Base-by-base conservation (phyloP, 1,140 invertebrate species). In the Leptestheria dahalacensis region DNA sequence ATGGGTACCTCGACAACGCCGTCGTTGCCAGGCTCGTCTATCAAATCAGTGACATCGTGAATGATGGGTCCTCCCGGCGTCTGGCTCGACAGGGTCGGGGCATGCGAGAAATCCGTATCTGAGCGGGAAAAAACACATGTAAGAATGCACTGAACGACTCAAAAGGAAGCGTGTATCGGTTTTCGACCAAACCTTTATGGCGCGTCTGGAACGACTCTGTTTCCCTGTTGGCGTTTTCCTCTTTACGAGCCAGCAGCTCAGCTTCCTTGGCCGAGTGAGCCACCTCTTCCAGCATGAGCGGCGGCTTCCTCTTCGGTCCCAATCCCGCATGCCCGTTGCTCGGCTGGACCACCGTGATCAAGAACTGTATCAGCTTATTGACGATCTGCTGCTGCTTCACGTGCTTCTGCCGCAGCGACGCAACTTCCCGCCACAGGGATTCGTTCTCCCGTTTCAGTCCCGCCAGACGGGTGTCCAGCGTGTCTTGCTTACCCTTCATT, bases 331-430 rank as follows among this genome's bases (percentile, higher is more conserved):
- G 59, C 60, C 82, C 77, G 20, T 79, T 73, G n/a, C n/a, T n/a
- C 65, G 88, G 86, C 70, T 91, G 86, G 11, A 94, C 88, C 10
- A 96, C 73, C 21, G 87, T 85, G 48, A 95, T 85, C 59, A 97
- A 73, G 71, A 96, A 97, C 75, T 96, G 90, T 66, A 97, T 90
- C 21, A 93, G 73, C 81, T 97, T 98, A 69, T 97, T 96, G 0
- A 99, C 90, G 70, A 99, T 94, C 74, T 95, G 87, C 66, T 97
- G 92, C 70, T 99, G 95, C 68, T 97, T 94, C 10, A 84, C 76
- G 72, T 98, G 93, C 70, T 97, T 95, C 64, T 94, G 89, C 33
- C 93, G 74, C 1, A 98, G 73, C 56, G 85, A 77, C 1, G 88
- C 87, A 15, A 99, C 79, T 74, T 99, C 92, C 61, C 88, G 79